Base-by-base conservation (phyloP, 1,140 invertebrate genomes). In the Trachymyrmex cornetzi region DNA sequence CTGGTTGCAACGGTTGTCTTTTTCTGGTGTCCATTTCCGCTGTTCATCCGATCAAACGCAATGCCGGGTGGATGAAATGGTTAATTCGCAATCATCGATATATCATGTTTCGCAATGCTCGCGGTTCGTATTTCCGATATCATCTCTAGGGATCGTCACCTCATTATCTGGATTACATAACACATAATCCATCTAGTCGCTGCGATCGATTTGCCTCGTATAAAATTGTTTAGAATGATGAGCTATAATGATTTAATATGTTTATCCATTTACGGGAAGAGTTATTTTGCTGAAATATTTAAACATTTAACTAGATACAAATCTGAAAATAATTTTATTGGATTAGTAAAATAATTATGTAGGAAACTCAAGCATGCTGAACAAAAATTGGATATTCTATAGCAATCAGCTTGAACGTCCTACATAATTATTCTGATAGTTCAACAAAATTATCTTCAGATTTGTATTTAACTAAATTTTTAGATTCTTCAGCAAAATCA, bases 11-110 rank as follows among this genome's bases (percentile, higher is more conserved):
- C 27, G 30, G 67, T 57, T 38, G 11, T 19, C 22, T 72, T 81
- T 57, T 81, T 38, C 50, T 16, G 27, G 19, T 57, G 22, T 71
- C 14, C n/a, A 69, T 55, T 38, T 81, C 19, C 2, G 12, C 3
- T 7, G 19, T 67, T 2, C 12, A 38, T 79, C 0, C 1, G n/a
- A 24, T 81, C 44, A 30, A 81, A 72, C 48, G 64, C 30, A 67
- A 53, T 6, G 30, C 19, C 55, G 3, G 19, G 12, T 11, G n/a
- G n/a, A 80, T 67, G 74, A 53, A 80, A 80, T 14, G 44, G 19
- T 14, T 80, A 80, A 67, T 79, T 79, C 27, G 30, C 61, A 34
- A 44, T 67, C 77, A 38, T 48, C 11, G 27, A 48, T 16, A 24
- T 59, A 77, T 77, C 77, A 12, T 14, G 24, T 64, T 44, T 48